Percentiles rank a stretch among this genome's conserved stretches.
phyloP scores from a whole-genome alignment of 2,113 vertebrate species.

The Dolichallabes microphthalmus region DNA sequence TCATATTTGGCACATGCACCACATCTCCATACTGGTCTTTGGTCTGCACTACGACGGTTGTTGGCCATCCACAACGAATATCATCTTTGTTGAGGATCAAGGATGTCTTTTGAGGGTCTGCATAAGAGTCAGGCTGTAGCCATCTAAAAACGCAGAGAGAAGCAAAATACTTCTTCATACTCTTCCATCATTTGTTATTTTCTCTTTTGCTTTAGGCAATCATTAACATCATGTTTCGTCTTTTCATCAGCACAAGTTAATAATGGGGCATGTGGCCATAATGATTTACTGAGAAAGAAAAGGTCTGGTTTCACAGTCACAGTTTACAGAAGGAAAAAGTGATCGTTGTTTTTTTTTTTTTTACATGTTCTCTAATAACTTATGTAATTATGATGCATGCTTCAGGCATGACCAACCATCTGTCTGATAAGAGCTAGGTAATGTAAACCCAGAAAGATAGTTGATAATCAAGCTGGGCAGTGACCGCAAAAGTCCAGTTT shows the following conservation, averaged over 20 bases:
- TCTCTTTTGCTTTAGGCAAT: neutral
- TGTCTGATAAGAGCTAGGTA: neutral
- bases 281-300: neutral
- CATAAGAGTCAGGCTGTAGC: conserved; percentile 97
- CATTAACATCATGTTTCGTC: neutral
- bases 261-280: neutral
- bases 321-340: neutral
- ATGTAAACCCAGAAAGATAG: neutral
- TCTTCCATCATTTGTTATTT: neutral
- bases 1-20: conserved; percentile 98
- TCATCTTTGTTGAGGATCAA: conserved; percentile 97
- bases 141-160: conserved; percentile 72
- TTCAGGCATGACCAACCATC: neutral
- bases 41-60: conserved; percentile 95
- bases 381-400: neutral
- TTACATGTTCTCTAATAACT: neutral
- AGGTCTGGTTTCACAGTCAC: neutral
- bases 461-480: neutral
- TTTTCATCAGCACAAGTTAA: neutral
- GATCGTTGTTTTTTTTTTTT: neutral
- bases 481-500: neutral
- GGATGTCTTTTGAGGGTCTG: conserved; percentile 96
- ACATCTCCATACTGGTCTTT: conserved; percentile 98
- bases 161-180: neutral
- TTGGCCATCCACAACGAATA: conserved; percentile 95